Conservation (phyloP, 2,888 invertebrate species). For the Eugnorisma glareosa region DNA sequence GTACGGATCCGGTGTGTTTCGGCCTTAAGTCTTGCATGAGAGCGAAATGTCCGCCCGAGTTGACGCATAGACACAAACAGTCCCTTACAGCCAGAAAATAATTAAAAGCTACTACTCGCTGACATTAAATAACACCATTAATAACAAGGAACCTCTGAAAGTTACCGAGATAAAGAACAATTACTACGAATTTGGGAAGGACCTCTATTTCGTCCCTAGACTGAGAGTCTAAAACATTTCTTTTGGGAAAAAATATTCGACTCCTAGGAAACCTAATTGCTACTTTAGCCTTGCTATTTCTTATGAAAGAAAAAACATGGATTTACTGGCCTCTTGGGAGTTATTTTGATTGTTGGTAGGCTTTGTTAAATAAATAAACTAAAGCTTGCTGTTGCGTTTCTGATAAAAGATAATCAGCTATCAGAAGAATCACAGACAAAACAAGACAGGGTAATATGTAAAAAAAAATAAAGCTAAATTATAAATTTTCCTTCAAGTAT, state of each 20-base stretch:
- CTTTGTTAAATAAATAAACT: background rate
- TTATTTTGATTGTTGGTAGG: constrained; percentile 1
- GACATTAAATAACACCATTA: constrained; percentile 87
- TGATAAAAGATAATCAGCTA: background rate
- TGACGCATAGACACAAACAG: constrained; percentile 78
- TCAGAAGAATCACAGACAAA: background rate
- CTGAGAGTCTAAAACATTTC: constrained; percentile 69
- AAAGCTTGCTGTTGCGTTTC: background rate
- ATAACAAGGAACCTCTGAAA: constrained; percentile 85
- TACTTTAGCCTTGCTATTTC: constrained; percentile 32
- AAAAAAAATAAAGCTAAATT: background rate
- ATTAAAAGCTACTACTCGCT: constrained; percentile 85
- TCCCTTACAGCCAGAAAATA: constrained; percentile 81
- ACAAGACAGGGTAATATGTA: background rate
- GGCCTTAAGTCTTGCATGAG: constrained; percentile 79
- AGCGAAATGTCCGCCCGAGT: constrained; percentile 77
- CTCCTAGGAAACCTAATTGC: constrained; percentile 43
- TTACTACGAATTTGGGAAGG: constrained; percentile 79
- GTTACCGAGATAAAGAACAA: constrained; percentile 86
- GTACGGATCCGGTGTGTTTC: too few relatives aligned
- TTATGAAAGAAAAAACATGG: constrained; percentile 14
- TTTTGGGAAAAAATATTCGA: constrained; percentile 56
- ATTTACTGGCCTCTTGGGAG: constrained; percentile 4
- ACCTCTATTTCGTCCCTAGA: constrained; percentile 72
- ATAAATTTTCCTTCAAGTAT: background rate